Evolutionary conservation across 1,140 invertebrate species (phyloP), one percentile per base, ranked within the genome.

Genomic region (Cydia splendana): DNA sequence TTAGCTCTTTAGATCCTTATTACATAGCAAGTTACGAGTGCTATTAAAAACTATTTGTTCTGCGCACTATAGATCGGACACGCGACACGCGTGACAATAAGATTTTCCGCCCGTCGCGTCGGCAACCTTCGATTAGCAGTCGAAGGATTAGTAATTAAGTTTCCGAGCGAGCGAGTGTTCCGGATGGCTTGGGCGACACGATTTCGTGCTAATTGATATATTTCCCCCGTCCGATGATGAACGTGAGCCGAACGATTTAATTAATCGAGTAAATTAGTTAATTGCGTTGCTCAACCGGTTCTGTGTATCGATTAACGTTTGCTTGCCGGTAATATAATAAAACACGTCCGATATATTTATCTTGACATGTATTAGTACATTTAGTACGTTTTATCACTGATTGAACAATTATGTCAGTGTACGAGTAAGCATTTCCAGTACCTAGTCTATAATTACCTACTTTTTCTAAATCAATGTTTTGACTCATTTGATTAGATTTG

Each of bases 101-200:
- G 57, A 62, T 62, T 62, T 62, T 62, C 57, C 57, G 57, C 18
- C 53, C 57, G 20, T 2, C 57, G 57, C 57, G 57, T 62, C 20
- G 18, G 57, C 57, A 62, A 24, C 57, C 57, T 62, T 62, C 57
- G 57, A 62, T 62, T 62, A 62, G 7, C 1, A 20, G 34, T 34
- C 3, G 51, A 53, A 18, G 51, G 18, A 62, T 62, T 62, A 48
- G 12, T 15, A 62, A 62, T 62, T 62, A 53, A 6, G 18, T 62
- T 62, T 62, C 57, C 57, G 57, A 62, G 20, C 20, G 18, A 62
- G 57, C 57, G 57, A 62, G 18, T 62, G 57, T 62, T 62, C 57
- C 57, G 57, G 57, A 24, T 24, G 57, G 57, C 57, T 62, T 18
- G n/a, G 15, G 20, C 57, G 57, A 62, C 57, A 62, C 57, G 57